Base-by-base conservation (phyloP, 2,113 vertebrate species). In the Saguinus imperator region DNA sequence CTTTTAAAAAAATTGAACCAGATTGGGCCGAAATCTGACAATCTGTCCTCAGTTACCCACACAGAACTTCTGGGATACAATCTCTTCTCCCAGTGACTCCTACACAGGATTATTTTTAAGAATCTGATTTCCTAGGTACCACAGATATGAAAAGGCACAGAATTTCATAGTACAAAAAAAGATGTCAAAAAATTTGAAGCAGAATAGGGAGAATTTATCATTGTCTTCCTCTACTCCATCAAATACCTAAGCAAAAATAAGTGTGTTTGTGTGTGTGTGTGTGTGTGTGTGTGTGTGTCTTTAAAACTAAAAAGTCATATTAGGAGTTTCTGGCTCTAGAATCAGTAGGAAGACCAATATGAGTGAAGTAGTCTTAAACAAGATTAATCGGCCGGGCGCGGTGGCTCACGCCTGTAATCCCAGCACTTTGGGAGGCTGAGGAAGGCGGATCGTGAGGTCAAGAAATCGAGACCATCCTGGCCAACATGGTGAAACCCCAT, bases 1-100 rank as follows among this genome's bases (percentile, higher is more conserved):
- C 64, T 87, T 96, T 50, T 66, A 70, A 94, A 96, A 96, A 93
- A 92, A 82, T 75, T 79, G 94, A 94, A 87, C 79, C 97, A 98
- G 89, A 96, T 97, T 98, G 97, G 79, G 64, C 87, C 50, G 48
- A 95, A 95, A 87, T 98, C 94, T 97, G 97, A 40, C 92, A 96
- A 94, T 97, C 94, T 98, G 97, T 98, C 97, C 95, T 98, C 89
- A 96, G 93, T 97, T 98, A 97, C 95, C 93, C 98, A 98, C 97
- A 98, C 96, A 97, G 68, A 97, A 94, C 58, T 97, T 94, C 93
- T 94, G 95, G 91, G 95, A 97, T 95, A 90, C 32, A 94, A 55
- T 95, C 94, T 89, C 95, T 95, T 93, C 68, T 97, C 82, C 21
- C 66, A 95, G 93, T 94, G 75, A 97, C 95, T 97, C 97, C 98